Percentiles rank a stretch among this genome's conserved stretches.
Conservation (phyloP, 2,888 invertebrate genomes). For the Silvanus unidentatus region DNA sequence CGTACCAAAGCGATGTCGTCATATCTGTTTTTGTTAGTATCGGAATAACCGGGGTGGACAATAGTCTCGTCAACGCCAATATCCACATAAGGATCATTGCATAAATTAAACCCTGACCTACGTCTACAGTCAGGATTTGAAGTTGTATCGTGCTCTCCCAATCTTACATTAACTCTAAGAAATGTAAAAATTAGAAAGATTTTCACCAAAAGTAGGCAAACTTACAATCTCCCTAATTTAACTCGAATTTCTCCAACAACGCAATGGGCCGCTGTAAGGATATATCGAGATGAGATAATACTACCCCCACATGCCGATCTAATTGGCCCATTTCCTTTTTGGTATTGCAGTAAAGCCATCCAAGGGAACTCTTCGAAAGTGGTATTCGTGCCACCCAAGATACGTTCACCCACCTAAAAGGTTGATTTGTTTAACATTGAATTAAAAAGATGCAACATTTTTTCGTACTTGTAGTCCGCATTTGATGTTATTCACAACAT, state of each 20-base stretch:
- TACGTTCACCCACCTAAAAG: conserved; percentile 26
- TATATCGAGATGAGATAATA: conserved; percentile 50
- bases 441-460: background rate
- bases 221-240: conserved; percentile 46
- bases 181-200: conserved; percentile 1
- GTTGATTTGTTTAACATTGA: conserved; percentile 7
- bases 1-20: conserved; percentile 48
- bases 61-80: conserved; percentile 30
- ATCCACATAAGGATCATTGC: conserved; percentile 32
- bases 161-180: conserved; percentile 34
- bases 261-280: conserved; percentile 54
- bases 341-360: conserved; percentile 48
- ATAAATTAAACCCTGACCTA: conserved; percentile 20
- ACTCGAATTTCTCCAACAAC: conserved; percentile 43
- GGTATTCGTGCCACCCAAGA: conserved; percentile 42
- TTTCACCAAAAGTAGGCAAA: conserved; percentile 9
- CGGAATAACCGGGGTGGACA: conserved; percentile 30
- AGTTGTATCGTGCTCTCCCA: conserved; percentile 49
- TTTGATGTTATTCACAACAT: background rate
- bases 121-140: conserved; percentile 44
- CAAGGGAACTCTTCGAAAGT: conserved; percentile 50
- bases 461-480: conserved; percentile 32
- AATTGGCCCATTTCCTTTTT: conserved; percentile 21
- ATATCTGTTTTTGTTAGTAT: conserved; percentile 24
- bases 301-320: conserved; percentile 48